A percentile compares a stretch with the other conserved stretches of the same genome.
These are phyloP conservation scores for Heliconius ethilla DNA, from an alignment of 2,888 invertebrate species.

Conservation along the genomic window DNA sequence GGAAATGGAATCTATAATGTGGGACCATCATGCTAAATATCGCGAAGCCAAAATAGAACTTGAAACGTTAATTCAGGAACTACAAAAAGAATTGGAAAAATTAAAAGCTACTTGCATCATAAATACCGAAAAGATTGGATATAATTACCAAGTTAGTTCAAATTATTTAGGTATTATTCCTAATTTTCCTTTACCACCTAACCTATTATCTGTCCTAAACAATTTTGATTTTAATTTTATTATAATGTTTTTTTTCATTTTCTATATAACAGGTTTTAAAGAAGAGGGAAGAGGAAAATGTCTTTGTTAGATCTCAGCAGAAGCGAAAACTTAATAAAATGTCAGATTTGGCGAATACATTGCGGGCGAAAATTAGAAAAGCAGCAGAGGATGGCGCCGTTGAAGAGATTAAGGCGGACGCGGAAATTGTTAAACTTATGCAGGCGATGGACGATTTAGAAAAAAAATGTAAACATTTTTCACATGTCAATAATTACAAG, in stretches of 20 bases:
- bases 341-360: constrained; percentile 85
- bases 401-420: constrained; percentile 85
- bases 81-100: constrained; percentile 90
- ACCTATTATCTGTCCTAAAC: too few relatives aligned
- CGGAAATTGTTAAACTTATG: constrained; percentile 86
- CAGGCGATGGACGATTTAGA: constrained; percentile 86
- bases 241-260: neutral
- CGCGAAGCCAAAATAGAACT: constrained; percentile 86
- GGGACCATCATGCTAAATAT: constrained; percentile 87
- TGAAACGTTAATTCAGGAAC: constrained; percentile 86
- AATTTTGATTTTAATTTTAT: too few relatives aligned
- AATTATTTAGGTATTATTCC: neutral
- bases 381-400: constrained; percentile 84
- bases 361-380: constrained; percentile 85
- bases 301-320: constrained; percentile 89
- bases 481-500: constrained; percentile 84
- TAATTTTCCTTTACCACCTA: neutral
- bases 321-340: constrained; percentile 89
- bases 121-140: constrained; percentile 94
- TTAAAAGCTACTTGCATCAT: constrained; percentile 90
- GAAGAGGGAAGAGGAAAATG: constrained; percentile 93
- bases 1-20: constrained; percentile 83
- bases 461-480: constrained; percentile 86
- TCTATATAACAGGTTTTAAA: constrained; percentile 83
- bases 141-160: constrained; percentile 87